Conservation (phyloP, 1,140 invertebrate species). For the Trichonephila inaurata region DNA sequence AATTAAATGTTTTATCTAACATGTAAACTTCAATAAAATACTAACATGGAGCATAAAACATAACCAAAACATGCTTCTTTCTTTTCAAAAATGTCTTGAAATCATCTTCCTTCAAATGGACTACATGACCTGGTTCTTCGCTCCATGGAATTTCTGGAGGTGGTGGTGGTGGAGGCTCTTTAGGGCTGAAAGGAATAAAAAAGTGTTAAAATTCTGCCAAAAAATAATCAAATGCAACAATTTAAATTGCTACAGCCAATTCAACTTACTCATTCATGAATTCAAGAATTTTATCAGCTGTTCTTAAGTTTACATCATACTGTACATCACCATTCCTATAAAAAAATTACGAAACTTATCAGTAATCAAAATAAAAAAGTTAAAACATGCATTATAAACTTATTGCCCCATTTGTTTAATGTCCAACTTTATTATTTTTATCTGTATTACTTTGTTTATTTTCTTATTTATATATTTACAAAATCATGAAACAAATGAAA, state of each 20-base stretch:
- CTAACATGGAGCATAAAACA: constrained; percentile 96
- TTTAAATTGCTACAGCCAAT: neutral
- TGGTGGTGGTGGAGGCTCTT: constrained; percentile 90
- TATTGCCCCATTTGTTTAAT: neutral
- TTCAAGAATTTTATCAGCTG: constrained; percentile 88
- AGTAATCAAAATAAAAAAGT: too few species aligned
- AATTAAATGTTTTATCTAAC: neutral
- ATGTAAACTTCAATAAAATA: constrained; percentile 64
- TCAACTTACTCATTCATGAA: constrained; percentile 88
- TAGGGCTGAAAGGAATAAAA: constrained; percentile 80
- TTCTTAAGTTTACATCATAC: constrained; percentile 88
- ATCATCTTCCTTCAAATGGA: constrained; percentile 87
- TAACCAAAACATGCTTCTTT: constrained; percentile 90
- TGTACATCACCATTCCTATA: constrained; percentile 85
- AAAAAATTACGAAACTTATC: neutral
- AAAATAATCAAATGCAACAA: neutral
- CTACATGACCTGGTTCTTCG: constrained; percentile 86
- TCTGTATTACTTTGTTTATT: too few species aligned
- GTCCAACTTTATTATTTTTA: neutral
- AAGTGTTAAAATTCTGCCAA: neutral
- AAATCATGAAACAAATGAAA: too few species aligned
- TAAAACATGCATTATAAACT: too few species aligned
- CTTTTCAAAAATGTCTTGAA: constrained; percentile 86
- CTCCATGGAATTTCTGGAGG: constrained; percentile 89
- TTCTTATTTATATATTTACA: too few species aligned